Conservation (phyloP, 1,140 invertebrate species). For the Pentalonia nigronervosa region DNA sequence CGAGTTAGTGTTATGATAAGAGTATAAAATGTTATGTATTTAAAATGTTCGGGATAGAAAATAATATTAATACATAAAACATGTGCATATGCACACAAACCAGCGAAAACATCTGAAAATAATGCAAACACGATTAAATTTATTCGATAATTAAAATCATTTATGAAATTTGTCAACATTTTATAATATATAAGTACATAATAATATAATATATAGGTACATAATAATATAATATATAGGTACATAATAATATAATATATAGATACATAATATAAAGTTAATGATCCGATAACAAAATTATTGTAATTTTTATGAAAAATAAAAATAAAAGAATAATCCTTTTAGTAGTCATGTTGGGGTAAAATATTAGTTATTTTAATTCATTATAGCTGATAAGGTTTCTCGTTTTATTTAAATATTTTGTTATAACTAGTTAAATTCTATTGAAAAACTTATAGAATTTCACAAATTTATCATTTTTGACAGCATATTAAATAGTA, state of each 20-base stretch:
- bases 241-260: neutral
- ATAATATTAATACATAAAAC: slow-evolving; percentile 1
- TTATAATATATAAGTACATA: neutral
- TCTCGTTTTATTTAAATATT: no score
- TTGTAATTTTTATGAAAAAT: neutral
- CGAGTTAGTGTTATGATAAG: neutral
- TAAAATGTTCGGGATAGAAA: neutral
- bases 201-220: no score
- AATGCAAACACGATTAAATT: neutral
- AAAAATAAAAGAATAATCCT: neutral
- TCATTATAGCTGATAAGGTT: no score
- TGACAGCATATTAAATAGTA: neutral
- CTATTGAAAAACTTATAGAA: neutral
- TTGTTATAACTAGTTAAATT: neutral
- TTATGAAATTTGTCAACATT: neutral
- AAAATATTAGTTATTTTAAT: slow-evolving; percentile 13
- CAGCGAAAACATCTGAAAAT: neutral
- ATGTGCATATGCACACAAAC: neutral
- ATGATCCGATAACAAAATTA: neutral
- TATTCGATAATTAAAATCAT: slow-evolving; percentile 1
- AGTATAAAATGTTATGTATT: slow-evolving; percentile 12
- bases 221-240: no score
- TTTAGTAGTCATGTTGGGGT: neutral
- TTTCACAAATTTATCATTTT: neutral
- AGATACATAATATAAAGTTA: neutral